Evolutionary conservation across 2,113 vertebrate genomes (phyloP), one percentile per base, ranked within the genome.

Genomic region (Halcyon senegalensis): DNA sequence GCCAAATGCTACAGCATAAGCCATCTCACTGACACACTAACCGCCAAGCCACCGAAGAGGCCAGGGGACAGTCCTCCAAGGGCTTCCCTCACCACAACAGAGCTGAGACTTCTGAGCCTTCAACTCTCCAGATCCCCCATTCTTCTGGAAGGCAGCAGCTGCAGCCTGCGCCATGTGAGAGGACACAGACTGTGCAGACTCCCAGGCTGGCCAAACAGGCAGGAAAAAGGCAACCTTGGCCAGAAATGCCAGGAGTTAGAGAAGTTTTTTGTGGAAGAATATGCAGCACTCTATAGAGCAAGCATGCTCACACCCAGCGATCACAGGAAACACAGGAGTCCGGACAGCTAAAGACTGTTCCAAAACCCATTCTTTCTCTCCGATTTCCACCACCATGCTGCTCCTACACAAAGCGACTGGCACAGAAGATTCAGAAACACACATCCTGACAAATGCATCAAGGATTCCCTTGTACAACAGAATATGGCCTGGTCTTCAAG

Each of bases 11-110:
- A 5, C 70, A 72, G 70, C 35, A 4, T 4, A 4, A 55, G 68
- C 51, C 24, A 67, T 1, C 86, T 72, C 39, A 39, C 43, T 56
- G 35, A 82, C 37, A 5, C 10, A 16, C 7, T 14, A n/a, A 41
- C 62, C 28, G n/a, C 14, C 30, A 23, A 33, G 39, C 33, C 72
- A 60, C 15, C 58, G 17, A 41, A 46, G 46, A 69, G 24, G 39
- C 17, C 30, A 73, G 35, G 2, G 21, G 28, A 31, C 39, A 48
- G 23, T 6, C n/a, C 69, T 88, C 41, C 21, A 44, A 79, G 55
- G 66, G 70, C 46, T 46, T 41, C n/a, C 3, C 58, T 64, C 24
- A 20, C 2, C 0, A 0, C 9, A 33, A 73, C 19, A 77, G 48
- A 41, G 35, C 62, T 51, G 43, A 86, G 12, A 16, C 39, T 25